Conservation (phyloP, 2,797 vertebrate genomes). For the Acanthurus tractus region DNA sequence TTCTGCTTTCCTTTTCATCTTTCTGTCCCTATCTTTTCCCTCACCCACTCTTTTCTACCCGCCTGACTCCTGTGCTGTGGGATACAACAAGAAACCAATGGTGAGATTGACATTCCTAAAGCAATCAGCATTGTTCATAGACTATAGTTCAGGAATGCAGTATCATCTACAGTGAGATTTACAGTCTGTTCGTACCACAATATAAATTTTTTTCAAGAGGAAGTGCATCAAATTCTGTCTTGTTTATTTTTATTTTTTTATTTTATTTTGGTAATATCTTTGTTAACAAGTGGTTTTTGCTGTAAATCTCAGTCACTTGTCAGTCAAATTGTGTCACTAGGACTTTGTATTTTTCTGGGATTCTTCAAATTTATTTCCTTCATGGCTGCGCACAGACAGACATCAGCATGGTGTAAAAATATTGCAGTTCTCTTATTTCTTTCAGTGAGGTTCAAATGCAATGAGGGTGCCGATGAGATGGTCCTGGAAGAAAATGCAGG, state of each 20-base stretch:
- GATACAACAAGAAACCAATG: conserved; percentile 15
- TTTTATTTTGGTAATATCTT: not conserved
- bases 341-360: not conserved
- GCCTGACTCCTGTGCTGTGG: conserved; percentile 22
- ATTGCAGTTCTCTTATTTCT: not conserved
- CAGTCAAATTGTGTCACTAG: not conserved
- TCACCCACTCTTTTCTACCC: conserved; percentile 15
- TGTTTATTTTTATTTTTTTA: not conserved
- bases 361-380: not conserved
- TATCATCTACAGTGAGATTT: conserved; percentile 6
- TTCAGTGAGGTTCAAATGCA: not conserved
- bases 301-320: not conserved
- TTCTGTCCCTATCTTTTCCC: conserved; percentile 9
- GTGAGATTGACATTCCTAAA: conserved; percentile 9
- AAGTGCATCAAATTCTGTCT: not conserved
- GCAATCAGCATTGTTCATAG: conserved; percentile 17
- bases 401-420: not conserved
- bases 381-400: not conserved
- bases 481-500: not conserved
- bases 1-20: no score
- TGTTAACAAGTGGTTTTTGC: not conserved
- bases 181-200: not conserved
- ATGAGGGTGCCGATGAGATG: not conserved
- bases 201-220: not conserved
- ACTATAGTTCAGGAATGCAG: not conserved